A percentile compares a stretch with the other conserved stretches of the same genome.
Evolutionary conservation across 2,888 invertebrate species (phyloP).

Genomic region (Parasteatoda lunata): DNA sequence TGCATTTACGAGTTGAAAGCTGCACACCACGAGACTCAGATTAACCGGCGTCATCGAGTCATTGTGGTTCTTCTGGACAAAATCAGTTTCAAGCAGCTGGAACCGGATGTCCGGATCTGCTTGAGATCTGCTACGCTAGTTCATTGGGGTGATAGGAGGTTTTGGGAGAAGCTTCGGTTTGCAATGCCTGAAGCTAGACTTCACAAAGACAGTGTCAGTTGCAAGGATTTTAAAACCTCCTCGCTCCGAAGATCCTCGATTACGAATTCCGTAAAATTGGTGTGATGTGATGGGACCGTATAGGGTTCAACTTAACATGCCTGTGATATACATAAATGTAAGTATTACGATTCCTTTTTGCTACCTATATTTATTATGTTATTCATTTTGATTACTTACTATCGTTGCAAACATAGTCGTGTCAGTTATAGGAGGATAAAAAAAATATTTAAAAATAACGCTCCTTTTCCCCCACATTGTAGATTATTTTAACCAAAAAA

Average conservation of each 20-base stretch:
- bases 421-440: background rate
- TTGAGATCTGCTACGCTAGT: conserved; percentile 89
- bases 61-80: conserved; percentile 89
- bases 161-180: conserved; percentile 94
- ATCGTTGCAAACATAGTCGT: background rate
- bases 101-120: conserved; percentile 89
- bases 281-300: conserved; percentile 59
- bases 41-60: conserved; percentile 71
- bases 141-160: conserved; percentile 90
- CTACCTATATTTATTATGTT: background rate
- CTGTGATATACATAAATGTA: conserved; percentile 66
- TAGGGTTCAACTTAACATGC: conserved; percentile 43
- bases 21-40: conserved; percentile 83
- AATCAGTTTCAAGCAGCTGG: conserved; percentile 87
- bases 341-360: background rate
- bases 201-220: conserved; percentile 61
- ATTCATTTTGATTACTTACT: background rate
- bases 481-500: too few species aligned
- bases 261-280: conserved; percentile 67
- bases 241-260: conserved; percentile 66
- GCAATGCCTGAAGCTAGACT: conserved; percentile 81
- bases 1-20: conserved; percentile 91
- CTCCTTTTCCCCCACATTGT: background rate
- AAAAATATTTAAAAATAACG: background rate
- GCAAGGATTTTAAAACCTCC: conserved; percentile 65